These are phyloP conservation scores for Eurytoma californica DNA, from an alignment of 2,888 invertebrate species.

Conservation along the genomic window DNA sequence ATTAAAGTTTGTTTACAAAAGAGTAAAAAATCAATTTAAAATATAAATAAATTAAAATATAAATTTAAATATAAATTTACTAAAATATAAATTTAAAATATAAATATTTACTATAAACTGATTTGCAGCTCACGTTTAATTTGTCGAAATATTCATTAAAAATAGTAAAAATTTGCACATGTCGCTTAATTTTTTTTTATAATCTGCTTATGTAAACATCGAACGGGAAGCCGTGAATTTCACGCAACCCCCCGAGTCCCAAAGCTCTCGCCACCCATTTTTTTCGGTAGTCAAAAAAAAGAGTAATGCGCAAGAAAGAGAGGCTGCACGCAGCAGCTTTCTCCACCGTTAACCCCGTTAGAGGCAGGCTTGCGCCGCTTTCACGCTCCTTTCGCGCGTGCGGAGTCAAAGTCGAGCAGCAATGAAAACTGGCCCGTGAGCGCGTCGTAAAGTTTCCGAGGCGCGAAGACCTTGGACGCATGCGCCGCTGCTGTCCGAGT, in stretches of 20 bases:
- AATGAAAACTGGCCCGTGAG: constrained; percentile 59
- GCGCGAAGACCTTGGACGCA: constrained; percentile 32
- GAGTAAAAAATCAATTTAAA: no score
- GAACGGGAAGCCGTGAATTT: neutral
- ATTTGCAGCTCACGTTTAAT: no score
- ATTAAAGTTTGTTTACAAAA: no score
- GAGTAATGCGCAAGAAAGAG: neutral
- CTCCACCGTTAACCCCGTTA: constrained; percentile 24
- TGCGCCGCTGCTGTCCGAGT: constrained; percentile 1
- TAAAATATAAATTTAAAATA: no score
- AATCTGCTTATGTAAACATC: no score
- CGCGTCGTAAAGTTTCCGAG: constrained; percentile 59
- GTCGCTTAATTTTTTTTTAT: no score
- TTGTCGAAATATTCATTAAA: no score
- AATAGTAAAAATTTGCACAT: no score
- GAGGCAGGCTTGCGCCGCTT: neutral
- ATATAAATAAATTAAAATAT: no score
- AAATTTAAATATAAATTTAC: no score
- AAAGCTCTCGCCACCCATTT: neutral
- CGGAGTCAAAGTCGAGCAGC: constrained; percentile 51
- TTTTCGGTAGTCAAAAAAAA: neutral
- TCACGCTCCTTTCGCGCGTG: constrained; percentile 29
- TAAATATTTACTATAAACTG: no score
- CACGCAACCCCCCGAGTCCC: neutral
- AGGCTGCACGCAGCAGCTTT: constrained; percentile 28